These are phyloP conservation scores for Crocodylus rhombifer DNA, from an alignment of 2,797 vertebrate genomes.

Conservation along the genomic window DNA sequence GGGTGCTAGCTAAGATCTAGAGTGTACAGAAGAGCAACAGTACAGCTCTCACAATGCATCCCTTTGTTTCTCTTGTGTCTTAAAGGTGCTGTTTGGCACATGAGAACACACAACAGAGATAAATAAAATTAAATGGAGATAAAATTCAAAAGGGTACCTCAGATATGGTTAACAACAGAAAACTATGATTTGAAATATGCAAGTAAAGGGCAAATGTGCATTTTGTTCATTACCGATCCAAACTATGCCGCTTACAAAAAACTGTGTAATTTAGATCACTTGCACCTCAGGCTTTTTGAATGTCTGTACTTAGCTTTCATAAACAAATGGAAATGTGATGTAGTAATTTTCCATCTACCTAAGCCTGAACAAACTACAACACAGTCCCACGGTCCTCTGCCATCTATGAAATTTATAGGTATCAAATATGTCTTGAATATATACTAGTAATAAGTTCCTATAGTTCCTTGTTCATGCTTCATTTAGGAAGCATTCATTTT, in stretches of 20 bases:
- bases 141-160: not conserved
- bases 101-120: not conserved
- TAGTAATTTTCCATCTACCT: not conserved
- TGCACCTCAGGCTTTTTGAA: not conserved
- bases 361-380: too few species aligned
- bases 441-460: not conserved
- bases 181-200: not conserved
- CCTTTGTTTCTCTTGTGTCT: not conserved
- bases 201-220: not conserved
- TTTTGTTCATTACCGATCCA: too few species aligned
- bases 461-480: not conserved
- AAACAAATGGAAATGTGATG: not conserved
- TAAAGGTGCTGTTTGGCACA: not conserved
- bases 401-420: too few species aligned
- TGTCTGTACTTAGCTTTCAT: not conserved
- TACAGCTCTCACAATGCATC: not conserved
- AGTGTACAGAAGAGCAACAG: not conserved
- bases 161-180: not conserved
- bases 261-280: too few species aligned
- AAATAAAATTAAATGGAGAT: not conserved
- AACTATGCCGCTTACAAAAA: too few species aligned
- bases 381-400: too few species aligned
- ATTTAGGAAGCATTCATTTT: not conserved
- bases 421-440: not conserved
- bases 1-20: constrained; percentile 43